A percentile compares a stretch with the other conserved stretches of the same genome.
phyloP scores from a whole-genome alignment of 1,140 invertebrate species.

The Drosophila tani region DNA sequence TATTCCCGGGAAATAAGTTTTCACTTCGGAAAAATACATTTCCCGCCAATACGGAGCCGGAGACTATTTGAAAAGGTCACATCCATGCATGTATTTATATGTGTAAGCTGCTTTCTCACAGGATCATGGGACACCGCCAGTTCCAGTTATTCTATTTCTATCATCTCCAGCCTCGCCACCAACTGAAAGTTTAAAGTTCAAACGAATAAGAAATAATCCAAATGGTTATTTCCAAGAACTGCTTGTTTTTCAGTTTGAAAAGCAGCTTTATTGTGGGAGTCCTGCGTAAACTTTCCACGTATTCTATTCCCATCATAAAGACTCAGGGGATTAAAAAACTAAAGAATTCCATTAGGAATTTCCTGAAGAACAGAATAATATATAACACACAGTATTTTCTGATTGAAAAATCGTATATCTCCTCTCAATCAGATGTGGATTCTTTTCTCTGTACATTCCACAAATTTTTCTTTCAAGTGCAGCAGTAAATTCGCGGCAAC shows the following conservation, averaged over 20 bases:
- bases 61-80: constrained; percentile 13
- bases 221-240: background rate
- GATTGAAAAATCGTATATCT: background rate
- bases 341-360: background rate
- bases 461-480: background rate
- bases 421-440: no score
- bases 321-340: background rate
- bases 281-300: background rate
- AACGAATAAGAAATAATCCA: background rate
- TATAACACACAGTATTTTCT: no score
- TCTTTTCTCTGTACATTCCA: background rate
- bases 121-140: background rate
- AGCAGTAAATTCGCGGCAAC: constrained; percentile 35
- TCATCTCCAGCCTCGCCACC: background rate
- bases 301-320: background rate
- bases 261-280: no score
- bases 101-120: background rate
- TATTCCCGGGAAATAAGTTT: constrained; percentile 20
- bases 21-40: constrained; percentile 16
- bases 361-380: background rate
- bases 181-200: constrained; percentile 14
- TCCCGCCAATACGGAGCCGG: background rate
- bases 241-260: no score
- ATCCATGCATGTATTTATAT: background rate
- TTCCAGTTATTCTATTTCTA: constrained; percentile 1